phyloP scores from a whole-genome alignment of 2,888 invertebrate species.

The Elgonia sp. region DNA sequence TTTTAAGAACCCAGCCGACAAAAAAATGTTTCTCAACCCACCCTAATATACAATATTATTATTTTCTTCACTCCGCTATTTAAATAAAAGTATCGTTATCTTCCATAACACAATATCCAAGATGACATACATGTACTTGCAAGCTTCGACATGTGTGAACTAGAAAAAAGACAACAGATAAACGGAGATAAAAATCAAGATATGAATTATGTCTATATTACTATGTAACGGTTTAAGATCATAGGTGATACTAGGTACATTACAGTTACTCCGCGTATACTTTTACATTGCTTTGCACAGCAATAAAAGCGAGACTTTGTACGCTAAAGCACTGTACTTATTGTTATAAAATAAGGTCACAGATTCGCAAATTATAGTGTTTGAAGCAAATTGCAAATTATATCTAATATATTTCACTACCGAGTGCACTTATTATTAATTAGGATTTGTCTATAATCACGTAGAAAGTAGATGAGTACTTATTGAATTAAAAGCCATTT shows the following conservation, averaged over 20 bases:
- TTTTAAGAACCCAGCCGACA: too few relatives aligned
- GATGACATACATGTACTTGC: too few relatives aligned
- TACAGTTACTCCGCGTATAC: constrained; percentile 83
- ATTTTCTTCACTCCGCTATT: too few relatives aligned
- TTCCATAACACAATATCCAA: too few relatives aligned
- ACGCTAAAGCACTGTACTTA: constrained; percentile 60
- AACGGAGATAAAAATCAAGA: constrained; percentile 23
- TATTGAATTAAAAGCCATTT: background rate
- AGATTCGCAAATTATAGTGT: constrained; percentile 45
- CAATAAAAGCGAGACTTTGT: constrained; percentile 66
- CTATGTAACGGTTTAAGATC: constrained; percentile 85
- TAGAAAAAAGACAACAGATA: background rate
- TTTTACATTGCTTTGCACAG: constrained; percentile 73
- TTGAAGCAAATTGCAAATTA: constrained; percentile 54
- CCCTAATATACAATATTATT: too few relatives aligned
- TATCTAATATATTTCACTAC: constrained; percentile 34
- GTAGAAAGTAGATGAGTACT: constrained; percentile 37
- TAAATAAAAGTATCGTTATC: too few relatives aligned
- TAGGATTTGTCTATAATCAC: constrained; percentile 35
- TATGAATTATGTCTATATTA: constrained; percentile 78
- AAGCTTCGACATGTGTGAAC: too few relatives aligned
- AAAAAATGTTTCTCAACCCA: too few relatives aligned
- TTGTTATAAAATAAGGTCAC: constrained; percentile 66
- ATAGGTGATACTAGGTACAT: constrained; percentile 84
- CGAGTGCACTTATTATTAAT: constrained; percentile 44